Evolutionary conservation across 2,888 invertebrate species (phyloP), one percentile per base, ranked within the genome.

Genomic region (Caenorhabditis uteleia): DNA sequence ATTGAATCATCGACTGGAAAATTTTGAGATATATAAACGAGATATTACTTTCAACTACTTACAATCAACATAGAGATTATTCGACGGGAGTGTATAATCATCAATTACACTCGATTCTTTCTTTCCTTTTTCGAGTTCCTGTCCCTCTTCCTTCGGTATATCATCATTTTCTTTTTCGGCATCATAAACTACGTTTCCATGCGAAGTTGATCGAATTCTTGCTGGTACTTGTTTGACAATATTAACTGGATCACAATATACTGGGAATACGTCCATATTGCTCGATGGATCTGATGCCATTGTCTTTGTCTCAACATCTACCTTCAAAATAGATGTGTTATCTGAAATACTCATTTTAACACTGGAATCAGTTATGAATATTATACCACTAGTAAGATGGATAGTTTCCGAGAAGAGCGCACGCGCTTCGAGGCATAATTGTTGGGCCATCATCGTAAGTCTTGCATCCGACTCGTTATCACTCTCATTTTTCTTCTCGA

Each of bases 351-450:
- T n/a, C n/a, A n/a, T n/a, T n/a, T n/a, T n/a, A n/a, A n/a, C n/a
- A n/a, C n/a, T n/a, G n/a, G n/a, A n/a, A n/a, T n/a, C n/a, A n/a
- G n/a, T n/a, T n/a, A n/a, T n/a, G n/a, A 43, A 27, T 27, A 21
- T 43, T 43, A 26, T n/a, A n/a, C n/a, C 33, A 23, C 31, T 23
- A 1, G 48, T 53, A 10, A 65, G 20, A 36, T 59, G 65, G 38
- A 65, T 50, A 14, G 65, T 65, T 7, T 65, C 65, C 0, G 65
- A 65, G 36, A 65, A 65, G 45, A 54, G 45, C 4, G 65, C 65
- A 27, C 47, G 58, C 2, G 65, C 65, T 29, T 65, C 65, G 10
- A 56, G 36, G 36, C 48, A 53, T 8, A 57, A 53, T 23, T 54
- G 50, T 16, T 65, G 54, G n/a, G 58, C 58, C 50, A 47, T 36